A percentile compares a stretch with the other conserved stretches of the same genome.
Evolutionary conservation across 37 sponge, comb jelly and placozoan genomes (phyloP).

Genomic region (Cliona cf. orientalis): DNA sequence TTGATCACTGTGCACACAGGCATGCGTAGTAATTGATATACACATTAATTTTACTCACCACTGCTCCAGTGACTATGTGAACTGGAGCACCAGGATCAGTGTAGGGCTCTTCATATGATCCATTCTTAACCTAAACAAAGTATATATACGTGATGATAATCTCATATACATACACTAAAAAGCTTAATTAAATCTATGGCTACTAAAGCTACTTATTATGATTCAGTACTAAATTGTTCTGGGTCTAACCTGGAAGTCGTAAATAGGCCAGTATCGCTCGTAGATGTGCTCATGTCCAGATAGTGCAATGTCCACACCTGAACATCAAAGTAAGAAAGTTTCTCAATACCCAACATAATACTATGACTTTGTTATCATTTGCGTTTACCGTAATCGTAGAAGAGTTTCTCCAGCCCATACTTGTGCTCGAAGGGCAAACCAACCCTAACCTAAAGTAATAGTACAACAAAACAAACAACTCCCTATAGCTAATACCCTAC

Average conservation of each 20-base stretch:
- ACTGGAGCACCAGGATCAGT: conserved; percentile 15
- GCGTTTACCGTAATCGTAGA: not conserved
- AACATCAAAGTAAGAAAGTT: not conserved
- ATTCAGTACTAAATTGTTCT: not conserved
- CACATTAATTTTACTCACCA: not conserved
- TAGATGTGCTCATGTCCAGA: not conserved
- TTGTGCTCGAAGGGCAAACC: not conserved
- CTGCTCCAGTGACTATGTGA: not conserved
- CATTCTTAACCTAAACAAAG: conserved; percentile 15
- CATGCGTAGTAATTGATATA: too few species aligned
- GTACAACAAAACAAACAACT: too few species aligned
- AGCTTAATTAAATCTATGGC: not conserved
- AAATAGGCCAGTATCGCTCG: not conserved
- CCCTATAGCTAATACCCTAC: too few species aligned
- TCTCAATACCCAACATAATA: not conserved
- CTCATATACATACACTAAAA: not conserved
- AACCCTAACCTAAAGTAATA: not conserved
- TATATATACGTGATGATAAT: not conserved
- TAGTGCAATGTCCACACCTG: not conserved
- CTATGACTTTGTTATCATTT: not conserved
- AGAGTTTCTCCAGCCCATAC: not conserved
- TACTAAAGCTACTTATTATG: not conserved
- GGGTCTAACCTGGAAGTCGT: not conserved
- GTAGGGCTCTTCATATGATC: conserved; percentile 6
- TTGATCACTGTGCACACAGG: too few species aligned